Percentiles rank a stretch among this genome's conserved stretches.
These are phyloP conservation scores for Gymnoscopelus microlampas DNA, from an alignment of 2,797 vertebrate genomes.

Conservation along the genomic window DNA sequence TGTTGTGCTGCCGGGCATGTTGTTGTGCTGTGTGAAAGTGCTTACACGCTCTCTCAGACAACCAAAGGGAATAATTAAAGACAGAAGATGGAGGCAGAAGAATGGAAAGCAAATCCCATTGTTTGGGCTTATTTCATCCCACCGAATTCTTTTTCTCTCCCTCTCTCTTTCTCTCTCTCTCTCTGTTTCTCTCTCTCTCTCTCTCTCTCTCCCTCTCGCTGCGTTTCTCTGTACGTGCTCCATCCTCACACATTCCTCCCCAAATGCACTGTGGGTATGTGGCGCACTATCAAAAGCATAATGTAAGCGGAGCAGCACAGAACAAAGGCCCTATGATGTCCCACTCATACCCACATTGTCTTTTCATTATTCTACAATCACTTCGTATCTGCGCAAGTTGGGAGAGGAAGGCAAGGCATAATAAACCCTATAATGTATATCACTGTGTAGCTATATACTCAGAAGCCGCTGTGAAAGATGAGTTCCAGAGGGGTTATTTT, in stretches of 20 bases:
- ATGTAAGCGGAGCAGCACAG: conserved; percentile 72
- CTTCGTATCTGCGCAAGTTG: conserved; percentile 72
- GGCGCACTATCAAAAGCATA: conserved; percentile 77
- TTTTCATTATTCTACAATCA: conserved; percentile 84
- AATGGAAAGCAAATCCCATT: conserved; percentile 83
- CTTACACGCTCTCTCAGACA: conserved; percentile 80
- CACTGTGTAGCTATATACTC: conserved; percentile 49
- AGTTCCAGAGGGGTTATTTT: conserved; percentile 84
- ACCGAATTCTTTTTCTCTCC: conserved; percentile 75
- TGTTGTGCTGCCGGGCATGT: conserved; percentile 80
- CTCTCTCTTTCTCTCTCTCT: conserved; percentile 46
- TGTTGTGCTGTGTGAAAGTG: conserved; percentile 80
- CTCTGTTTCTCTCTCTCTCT: conserved; percentile 26
- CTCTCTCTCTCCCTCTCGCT: conserved; percentile 60
- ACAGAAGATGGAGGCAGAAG: conserved; percentile 80
- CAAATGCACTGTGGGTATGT: conserved; percentile 79
- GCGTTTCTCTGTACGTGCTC: neutral
- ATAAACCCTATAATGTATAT: conserved; percentile 88
- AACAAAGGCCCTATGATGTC: conserved; percentile 82
- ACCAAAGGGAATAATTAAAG: conserved; percentile 88
- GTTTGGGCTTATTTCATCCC: conserved; percentile 83
- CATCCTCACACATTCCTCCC: conserved; percentile 66
- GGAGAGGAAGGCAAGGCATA: conserved; percentile 87
- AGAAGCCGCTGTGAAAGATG: conserved; percentile 77
- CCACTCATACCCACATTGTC: conserved; percentile 76